Evolutionary conservation across 2,888 invertebrate species (phyloP).

Genomic region (Hecatera dysodea): DNA sequence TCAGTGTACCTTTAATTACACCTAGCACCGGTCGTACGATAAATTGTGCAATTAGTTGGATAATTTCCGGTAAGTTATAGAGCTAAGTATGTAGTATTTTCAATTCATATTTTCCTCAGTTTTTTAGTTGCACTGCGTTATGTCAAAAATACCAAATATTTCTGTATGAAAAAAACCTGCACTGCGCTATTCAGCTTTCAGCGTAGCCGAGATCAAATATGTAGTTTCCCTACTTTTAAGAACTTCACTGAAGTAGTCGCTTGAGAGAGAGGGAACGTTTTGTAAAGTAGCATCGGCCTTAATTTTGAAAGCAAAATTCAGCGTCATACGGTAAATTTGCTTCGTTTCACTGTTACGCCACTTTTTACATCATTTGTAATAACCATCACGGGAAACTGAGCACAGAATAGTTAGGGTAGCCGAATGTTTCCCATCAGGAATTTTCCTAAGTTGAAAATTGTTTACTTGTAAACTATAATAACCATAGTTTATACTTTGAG

Average conservation of each 20-base stretch:
- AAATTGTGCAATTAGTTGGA: conserved; percentile 26
- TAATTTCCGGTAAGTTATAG: conserved; percentile 15
- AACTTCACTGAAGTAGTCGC: conserved; percentile 16
- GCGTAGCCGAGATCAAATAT: conserved; percentile 2
- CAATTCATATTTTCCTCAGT: conserved; percentile 5
- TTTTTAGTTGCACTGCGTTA: conserved; percentile 4
- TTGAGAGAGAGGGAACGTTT: conserved; percentile 12
- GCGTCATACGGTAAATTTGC: not conserved
- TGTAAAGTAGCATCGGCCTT: not conserved
- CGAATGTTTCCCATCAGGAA: not conserved
- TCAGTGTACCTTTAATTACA: conserved; percentile 23
- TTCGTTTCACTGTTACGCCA: not conserved
- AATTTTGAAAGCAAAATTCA: not conserved
- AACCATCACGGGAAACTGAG: not conserved
- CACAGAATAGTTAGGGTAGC: no score
- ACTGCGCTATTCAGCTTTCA: conserved; percentile 1
- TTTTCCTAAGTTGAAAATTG: no score
- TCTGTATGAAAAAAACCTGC: conserved; percentile 16
- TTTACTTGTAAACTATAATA: no score
- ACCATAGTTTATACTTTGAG: no score
- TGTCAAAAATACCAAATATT: not conserved
- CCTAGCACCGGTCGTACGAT: conserved; percentile 1
- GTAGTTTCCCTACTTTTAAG: conserved; percentile 17
- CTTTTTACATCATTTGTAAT: not conserved
- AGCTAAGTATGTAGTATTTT: conserved; percentile 1